phyloP scores from a whole-genome alignment of 2,888 invertebrate species.

The Glyphotaelius pellucidus region DNA sequence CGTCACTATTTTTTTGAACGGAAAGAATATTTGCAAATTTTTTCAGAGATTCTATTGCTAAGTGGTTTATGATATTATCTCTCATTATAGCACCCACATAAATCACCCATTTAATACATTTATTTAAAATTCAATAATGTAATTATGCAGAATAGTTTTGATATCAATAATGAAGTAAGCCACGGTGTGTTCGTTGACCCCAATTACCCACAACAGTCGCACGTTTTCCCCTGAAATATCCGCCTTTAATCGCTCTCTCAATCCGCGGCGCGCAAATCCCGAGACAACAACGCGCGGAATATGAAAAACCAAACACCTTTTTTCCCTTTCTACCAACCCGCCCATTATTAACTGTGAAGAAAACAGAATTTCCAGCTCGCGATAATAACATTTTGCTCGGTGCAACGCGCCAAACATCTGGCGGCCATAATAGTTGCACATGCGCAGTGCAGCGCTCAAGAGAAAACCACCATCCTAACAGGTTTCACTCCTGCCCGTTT shows the following conservation, averaged over 20 bases:
- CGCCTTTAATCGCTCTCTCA: neutral
- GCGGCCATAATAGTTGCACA: constrained; percentile 5
- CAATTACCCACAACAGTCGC: neutral
- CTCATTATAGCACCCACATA: neutral
- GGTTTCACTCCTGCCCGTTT: constrained; percentile 57
- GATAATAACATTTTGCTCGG: neutral
- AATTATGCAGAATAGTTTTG: neutral
- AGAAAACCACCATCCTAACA: constrained; percentile 60
- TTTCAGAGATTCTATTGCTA: neutral
- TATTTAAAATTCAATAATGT: neutral
- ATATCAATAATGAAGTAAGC: neutral
- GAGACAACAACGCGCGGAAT: neutral
- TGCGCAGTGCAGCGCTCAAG: constrained; percentile 33
- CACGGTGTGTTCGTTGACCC: constrained; percentile 16
- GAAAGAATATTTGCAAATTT: neutral
- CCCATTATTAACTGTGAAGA: constrained; percentile 3
- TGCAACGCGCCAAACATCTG: constrained; percentile 29
- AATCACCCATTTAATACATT: neutral
- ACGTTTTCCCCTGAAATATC: neutral
- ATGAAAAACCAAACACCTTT: constrained; percentile 6
- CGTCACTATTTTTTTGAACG: neutral
- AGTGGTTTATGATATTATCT: neutral
- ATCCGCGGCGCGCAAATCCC: neutral
- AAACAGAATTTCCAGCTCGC: constrained; percentile 10
- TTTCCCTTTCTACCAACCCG: constrained; percentile 28